Evolutionary conservation across 2,888 invertebrate genomes (phyloP).

Genomic region (Apotomis turbidana): DNA sequence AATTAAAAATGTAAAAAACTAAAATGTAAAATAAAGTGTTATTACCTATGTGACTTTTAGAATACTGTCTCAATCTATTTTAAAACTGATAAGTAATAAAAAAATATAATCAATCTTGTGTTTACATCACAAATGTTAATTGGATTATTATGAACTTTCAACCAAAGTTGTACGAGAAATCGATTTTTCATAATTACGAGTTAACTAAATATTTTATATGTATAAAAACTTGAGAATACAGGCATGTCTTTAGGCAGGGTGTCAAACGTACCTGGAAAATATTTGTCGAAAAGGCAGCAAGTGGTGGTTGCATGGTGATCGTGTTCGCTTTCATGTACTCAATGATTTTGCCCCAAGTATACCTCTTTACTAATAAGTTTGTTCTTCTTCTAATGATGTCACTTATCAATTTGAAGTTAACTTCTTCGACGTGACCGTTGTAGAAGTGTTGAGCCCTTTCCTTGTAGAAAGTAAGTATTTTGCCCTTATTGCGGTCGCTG

Average conservation of each 20-base stretch:
- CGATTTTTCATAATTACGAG: no score
- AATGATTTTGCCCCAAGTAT: constrained; percentile 89
- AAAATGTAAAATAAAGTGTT: no score
- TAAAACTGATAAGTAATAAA: no score
- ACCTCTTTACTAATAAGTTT: constrained; percentile 90
- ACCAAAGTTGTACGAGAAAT: no score
- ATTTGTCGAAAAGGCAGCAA: constrained; percentile 92
- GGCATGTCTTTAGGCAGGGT: not conserved
- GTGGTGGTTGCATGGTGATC: constrained; percentile 88
- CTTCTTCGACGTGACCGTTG: constrained; percentile 93
- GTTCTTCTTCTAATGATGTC: constrained; percentile 92
- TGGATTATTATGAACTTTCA: no score
- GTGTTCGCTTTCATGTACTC: constrained; percentile 90
- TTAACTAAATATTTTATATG: no score
- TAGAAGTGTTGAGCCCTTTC: constrained; percentile 94
- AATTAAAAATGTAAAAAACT: not conserved
- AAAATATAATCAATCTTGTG: no score
- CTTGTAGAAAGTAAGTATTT: constrained; percentile 93
- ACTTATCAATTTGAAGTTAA: constrained; percentile 91
- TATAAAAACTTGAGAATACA: not conserved
- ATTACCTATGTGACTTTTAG: no score
- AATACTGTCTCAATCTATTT: no score
- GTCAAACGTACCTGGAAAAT: constrained; percentile 86
- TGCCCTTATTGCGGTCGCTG: constrained; percentile 91
- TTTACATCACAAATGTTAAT: no score